Conservation (phyloP, 2,888 invertebrate species). For the Trimorus sp. region DNA sequence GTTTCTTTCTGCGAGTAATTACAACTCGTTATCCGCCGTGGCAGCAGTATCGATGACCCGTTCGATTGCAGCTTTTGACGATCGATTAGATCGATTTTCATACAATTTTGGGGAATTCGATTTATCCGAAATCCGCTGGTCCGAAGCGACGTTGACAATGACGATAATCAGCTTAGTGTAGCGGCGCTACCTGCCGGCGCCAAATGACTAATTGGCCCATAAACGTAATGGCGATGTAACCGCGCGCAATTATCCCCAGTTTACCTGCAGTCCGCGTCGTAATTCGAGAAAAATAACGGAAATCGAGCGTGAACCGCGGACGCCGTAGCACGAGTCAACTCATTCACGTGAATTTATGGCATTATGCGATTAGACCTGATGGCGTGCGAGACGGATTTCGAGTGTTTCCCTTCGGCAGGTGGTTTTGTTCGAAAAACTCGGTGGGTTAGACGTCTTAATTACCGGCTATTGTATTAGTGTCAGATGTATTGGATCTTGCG, state of each 20-base stretch:
- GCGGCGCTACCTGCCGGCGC: conserved; percentile 36
- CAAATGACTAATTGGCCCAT: conserved; percentile 45
- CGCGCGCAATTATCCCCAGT: conserved; percentile 36
- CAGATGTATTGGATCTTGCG: too few relatives aligned
- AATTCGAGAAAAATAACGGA: conserved; percentile 32
- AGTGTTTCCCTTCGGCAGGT: too few relatives aligned
- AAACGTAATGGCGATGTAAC: conserved; percentile 36
- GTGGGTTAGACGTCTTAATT: too few relatives aligned
- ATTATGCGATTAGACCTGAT: background rate
- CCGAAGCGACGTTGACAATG: conserved; percentile 32
- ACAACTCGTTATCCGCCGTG: too few relatives aligned
- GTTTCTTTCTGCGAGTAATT: too few relatives aligned
- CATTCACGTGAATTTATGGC: background rate
- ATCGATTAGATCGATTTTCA: too few relatives aligned
- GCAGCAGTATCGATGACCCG: too few relatives aligned
- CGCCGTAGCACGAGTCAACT: background rate
- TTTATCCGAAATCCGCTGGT: background rate
- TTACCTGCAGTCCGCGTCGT: conserved; percentile 33
- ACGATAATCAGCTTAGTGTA: conserved; percentile 41
- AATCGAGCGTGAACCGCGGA: conserved; percentile 31
- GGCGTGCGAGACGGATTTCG: too few relatives aligned
- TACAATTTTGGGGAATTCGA: too few relatives aligned
- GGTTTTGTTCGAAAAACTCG: too few relatives aligned
- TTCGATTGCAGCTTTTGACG: too few relatives aligned
- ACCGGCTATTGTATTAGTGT: too few relatives aligned